Evolutionary conservation across 92 coral and sea anemone genomes (phyloP), one percentile per base, ranked within the genome.

Genomic region (Heliopora coerulea): DNA sequence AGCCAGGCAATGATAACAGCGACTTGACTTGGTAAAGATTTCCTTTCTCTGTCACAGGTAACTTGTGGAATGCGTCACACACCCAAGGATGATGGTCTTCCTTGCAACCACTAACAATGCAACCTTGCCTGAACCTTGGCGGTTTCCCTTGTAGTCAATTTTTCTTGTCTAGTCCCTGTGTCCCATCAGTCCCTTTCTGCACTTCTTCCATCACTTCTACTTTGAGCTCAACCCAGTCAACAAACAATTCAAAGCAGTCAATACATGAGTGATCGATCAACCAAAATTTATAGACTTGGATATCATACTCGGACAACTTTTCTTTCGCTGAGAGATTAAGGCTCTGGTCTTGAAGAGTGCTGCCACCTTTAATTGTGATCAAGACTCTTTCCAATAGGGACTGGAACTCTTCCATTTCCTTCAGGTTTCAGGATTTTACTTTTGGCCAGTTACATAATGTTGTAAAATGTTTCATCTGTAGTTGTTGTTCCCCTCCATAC

Each of bases 201-300:
- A 77, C 83, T 26, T 78, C 82, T 34, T 78, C 82, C 76, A 78
- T 54, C 8, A 78, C 35, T 28, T 64, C 28, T 0, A 78, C 75
- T 23, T 21, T 1, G 33, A 49, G 14, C 56, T 59, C 73, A 3
- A 65, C 26, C 73, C 73, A 65, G 0, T 65, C 73, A 30, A 65
- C 56, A 6, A 65, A 21, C 12, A 56, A 65, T 23, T 75, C 82
- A 13, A 65, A 67, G 61, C 26, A 49, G 50, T 63, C 86, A 63
- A 63, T 49, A 19, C 65, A 35, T 4, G 78, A 65, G 35, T 68
- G 86, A 26, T 83, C 86, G 0, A 67, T 30, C 15, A 83, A 37
- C 86, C 86, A 83, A 23, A 39, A 56, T 59, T 83, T 83, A 46
- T 83, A 83, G 20, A 79, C 60, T 68, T 82, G 72, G 25, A 82